Evolutionary conservation across 2,113 vertebrate genomes (phyloP), one percentile per base, ranked within the genome.

Genomic region (Dasyornis broadbenti): DNA sequence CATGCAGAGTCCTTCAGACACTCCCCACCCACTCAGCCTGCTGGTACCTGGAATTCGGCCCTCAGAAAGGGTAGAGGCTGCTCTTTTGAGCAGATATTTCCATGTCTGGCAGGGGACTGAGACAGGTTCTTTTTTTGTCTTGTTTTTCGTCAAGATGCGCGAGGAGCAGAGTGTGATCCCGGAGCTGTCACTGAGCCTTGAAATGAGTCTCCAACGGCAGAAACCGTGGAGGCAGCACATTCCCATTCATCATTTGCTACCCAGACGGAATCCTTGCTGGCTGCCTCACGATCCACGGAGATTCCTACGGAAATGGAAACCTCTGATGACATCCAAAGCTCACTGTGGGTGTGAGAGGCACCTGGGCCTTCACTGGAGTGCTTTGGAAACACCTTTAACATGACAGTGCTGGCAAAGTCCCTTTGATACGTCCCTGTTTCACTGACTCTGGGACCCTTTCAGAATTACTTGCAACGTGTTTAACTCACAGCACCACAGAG

Each of bases 211-310:
- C 26, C 1, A 81, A n/a, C 22, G 73, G 66, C 47, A 82, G 90
- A 91, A 92, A 95, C 52, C 3, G 52, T 77, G 82, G 90, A 90
- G 90, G 90, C 35, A 63, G 56, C 35, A 86, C 50, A 59, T 88
- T 92, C 59, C 47, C 75, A 93, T 95, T 52, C 80, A 93, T 96
- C 95, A 95, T 90, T 69, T 5, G 2, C 93, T 92, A 88, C 24
- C 24, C 87, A 91, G 75, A 17, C 60, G 44, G 82, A 93, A 85
- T 80, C 79, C 71, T 70, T 73, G 84, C 54, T 95, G 93, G 78
- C 93, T 91, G 54, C 50, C 57, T 87, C 6, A 24, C 37, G 88
- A 59, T 75, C 81, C 50, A 40, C 59, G 91, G 63, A 57, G 75
- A 91, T 57, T 92, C 73, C 66, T 70, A 66, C 0, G 4, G 66